Evolutionary conservation across 1,140 invertebrate species (phyloP), one percentile per base, ranked within the genome.

Genomic region (Cardiocondyla obscurior): DNA sequence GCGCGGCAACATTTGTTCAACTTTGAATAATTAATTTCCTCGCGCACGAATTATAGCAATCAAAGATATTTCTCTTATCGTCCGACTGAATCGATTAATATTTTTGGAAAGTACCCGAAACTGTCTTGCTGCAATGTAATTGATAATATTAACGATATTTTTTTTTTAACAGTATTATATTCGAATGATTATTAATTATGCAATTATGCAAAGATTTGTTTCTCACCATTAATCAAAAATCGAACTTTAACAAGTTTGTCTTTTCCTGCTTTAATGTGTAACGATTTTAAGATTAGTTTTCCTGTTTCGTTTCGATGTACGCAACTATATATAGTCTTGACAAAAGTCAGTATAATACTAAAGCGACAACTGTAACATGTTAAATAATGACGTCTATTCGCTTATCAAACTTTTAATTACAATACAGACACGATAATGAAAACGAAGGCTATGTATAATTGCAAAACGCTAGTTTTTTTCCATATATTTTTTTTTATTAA

Each of bases 1-100:
- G 12, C 67, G 46, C 62, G 1, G 28, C 10, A 8, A 14, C 36
- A 39, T 2, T 12, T 1, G 7, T 79, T n/a, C 7, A 69, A 79
- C 25, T 39, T 53, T 2, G 49, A 3, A 46, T 64, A 22, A 76
- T 76, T 76, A 39, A 64, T 79, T 16, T 53, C 16, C 14, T 16
- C 25, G 16, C 16, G 22, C 33, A 30, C 8, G 4, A 19, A 65
- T 64, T 46, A 46, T 77, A 51, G n/a, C n/a, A 65, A 65, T 77
- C 16, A 60, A 46, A 74, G 33, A 74, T 46, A 44, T 46, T 3
- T 28, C 33, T 14, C 33, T 14, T 16, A 46, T 6, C 8, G 10
- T 49, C 2, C 30, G 12, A 44, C 16, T 62, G 10, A 33, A 62
- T 22, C 14, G 57, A 8, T 53, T 44, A 16, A 25, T 8, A 12